Conservation (phyloP, 2,113 vertebrate genomes). For the Oncorhynchus masou region DNA sequence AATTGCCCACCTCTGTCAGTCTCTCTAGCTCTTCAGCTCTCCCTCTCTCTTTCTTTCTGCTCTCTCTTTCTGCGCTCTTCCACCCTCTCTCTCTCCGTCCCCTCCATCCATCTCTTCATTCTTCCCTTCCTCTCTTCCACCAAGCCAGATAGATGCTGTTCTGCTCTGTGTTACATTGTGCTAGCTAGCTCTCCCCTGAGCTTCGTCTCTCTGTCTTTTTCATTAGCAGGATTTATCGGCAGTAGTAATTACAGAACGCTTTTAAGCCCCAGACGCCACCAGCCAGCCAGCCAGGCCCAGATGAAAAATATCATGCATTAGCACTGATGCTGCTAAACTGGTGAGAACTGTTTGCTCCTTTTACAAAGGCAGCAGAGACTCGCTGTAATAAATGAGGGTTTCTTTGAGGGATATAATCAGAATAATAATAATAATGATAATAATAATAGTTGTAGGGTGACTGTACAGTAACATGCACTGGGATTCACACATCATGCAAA, state of each 20-base stretch:
- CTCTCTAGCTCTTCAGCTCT: no score
- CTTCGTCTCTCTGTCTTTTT: conserved; percentile 16
- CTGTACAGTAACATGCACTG: no score
- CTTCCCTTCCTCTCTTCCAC: not conserved
- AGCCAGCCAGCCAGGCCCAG: not conserved
- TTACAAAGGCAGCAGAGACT: no score
- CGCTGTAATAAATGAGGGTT: no score
- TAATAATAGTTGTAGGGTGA: no score
- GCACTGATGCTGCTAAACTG: not conserved
- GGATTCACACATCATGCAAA: not conserved
- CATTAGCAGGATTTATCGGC: conserved; percentile 34
- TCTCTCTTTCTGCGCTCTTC: not conserved
- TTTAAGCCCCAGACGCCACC: conserved; percentile 24
- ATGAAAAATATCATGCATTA: conserved; percentile 22
- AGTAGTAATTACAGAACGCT: conserved; percentile 38
- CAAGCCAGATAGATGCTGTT: no score
- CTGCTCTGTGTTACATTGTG: no score
- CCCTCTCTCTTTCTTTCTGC: not conserved
- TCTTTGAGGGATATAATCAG: no score
- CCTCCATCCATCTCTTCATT: not conserved
- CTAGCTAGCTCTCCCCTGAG: not conserved
- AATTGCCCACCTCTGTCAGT: no score
- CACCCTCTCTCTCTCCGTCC: no score
- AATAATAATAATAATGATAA: no score
- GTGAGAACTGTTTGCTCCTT: conserved; percentile 21